Conservation (phyloP, 2,113 vertebrate genomes). For the Dasyornis broadbenti region DNA sequence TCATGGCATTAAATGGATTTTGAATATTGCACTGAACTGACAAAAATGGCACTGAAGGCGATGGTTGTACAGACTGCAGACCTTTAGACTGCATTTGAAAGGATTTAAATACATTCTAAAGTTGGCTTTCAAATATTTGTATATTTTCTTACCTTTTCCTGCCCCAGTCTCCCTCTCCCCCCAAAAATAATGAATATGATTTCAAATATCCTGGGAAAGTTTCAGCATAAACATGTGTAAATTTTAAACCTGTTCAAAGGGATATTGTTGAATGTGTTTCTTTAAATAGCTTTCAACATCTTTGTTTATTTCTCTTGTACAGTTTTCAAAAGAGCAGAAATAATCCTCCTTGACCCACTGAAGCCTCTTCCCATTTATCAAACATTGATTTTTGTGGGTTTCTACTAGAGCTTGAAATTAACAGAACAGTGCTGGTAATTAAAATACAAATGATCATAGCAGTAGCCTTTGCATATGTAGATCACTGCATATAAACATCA, state of each 20-base stretch:
- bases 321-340: not conserved
- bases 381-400: conserved; percentile 27
- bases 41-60: conserved; percentile 42
- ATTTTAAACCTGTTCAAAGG: conserved; percentile 37
- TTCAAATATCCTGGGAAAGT: conserved; percentile 37
- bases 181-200: not conserved
- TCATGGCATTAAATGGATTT: conserved; percentile 42
- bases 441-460: not conserved
- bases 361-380: conserved; percentile 3
- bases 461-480: not conserved
- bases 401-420: conserved; percentile 26
- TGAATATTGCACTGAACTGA: conserved; percentile 20
- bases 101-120: conserved; percentile 39
- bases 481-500: not conserved
- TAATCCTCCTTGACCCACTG: not conserved
- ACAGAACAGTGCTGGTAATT: conserved; percentile 12
- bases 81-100: conserved; percentile 45
- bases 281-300: not conserved
- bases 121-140: conserved; percentile 48
- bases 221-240: conserved; percentile 11
- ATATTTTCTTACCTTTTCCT: conserved; percentile 8
- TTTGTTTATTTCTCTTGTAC: not conserved
- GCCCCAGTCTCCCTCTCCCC: not conserved
- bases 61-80: not conserved
- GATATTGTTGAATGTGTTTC: not conserved